A percentile compares a stretch with the other conserved stretches of the same genome.
Evolutionary conservation across 2,797 vertebrate species (phyloP).

Genomic region (Melanogrammus aeglefinus): DNA sequence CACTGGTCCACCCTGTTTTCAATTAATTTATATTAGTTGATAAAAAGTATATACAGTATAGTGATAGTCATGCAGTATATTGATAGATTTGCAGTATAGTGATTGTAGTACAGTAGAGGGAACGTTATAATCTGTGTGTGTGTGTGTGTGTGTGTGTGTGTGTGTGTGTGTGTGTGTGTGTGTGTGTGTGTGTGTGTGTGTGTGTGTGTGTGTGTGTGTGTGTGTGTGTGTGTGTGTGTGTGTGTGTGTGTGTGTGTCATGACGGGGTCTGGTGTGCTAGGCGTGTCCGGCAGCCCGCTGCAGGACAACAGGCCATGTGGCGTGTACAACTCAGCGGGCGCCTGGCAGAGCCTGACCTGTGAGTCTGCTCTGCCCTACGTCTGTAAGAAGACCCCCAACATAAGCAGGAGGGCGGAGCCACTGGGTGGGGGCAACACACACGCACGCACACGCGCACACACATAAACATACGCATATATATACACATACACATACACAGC

Average conservation of each 20-base stretch:
- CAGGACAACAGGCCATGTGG: conserved; percentile 79
- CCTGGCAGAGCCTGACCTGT: conserved; percentile 83
- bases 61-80: too few species aligned
- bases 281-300: conserved; percentile 62
- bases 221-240: background rate
- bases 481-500: too few species aligned
- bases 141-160: background rate
- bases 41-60: too few species aligned
- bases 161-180: background rate
- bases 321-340: conserved; percentile 74
- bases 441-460: background rate
- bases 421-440: conserved; percentile 72
- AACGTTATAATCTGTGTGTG: background rate
- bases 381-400: conserved; percentile 85
- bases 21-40: too few species aligned
- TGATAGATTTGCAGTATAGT: too few species aligned
- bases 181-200: background rate
- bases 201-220: background rate
- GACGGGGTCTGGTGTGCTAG: conserved; percentile 58
- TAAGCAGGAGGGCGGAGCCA: conserved; percentile 64
- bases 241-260: background rate
- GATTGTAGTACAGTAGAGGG: too few species aligned
- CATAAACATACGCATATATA: background rate
- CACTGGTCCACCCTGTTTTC: too few species aligned
- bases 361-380: conserved; percentile 85